Conservation (phyloP, 2,888 invertebrate species). For the Sesia apiformis region DNA sequence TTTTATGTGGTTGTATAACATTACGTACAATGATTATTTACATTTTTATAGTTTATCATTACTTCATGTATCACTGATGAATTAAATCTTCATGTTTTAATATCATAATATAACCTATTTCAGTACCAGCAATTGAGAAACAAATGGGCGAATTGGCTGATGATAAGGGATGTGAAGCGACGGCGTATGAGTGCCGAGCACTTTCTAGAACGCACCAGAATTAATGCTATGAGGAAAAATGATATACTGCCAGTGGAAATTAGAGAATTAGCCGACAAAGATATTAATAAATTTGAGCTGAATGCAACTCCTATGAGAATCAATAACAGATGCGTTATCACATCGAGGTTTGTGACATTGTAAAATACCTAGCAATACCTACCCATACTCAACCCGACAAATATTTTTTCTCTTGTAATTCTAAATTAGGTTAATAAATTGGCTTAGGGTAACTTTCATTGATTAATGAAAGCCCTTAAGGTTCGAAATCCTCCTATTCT, state of each 20-base stretch:
- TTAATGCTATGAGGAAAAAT: conserved; percentile 89
- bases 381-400: background rate
- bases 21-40: background rate
- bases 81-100: background rate
- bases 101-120: conserved; percentile 13
- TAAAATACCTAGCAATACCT: background rate
- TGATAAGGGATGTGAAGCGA: conserved; percentile 90
- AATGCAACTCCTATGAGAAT: conserved; percentile 80
- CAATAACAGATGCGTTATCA: conserved; percentile 88
- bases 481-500: too few species aligned
- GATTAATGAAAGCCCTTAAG: too few species aligned
- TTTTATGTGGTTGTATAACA: background rate
- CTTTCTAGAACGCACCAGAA: conserved; percentile 84
- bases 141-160: conserved; percentile 88
- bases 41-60: background rate
- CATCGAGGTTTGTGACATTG: conserved; percentile 75
- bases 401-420: too few species aligned
- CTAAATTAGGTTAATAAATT: too few species aligned
- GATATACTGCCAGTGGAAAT: conserved; percentile 87
- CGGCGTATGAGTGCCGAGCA: conserved; percentile 83
- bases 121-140: conserved; percentile 82
- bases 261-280: conserved; percentile 83
- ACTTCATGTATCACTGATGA: background rate
- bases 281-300: conserved; percentile 84
- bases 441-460: too few species aligned